These are phyloP conservation scores for Papio anubis DNA, from an alignment of 2,113 vertebrate species.

Conservation along the genomic window DNA sequence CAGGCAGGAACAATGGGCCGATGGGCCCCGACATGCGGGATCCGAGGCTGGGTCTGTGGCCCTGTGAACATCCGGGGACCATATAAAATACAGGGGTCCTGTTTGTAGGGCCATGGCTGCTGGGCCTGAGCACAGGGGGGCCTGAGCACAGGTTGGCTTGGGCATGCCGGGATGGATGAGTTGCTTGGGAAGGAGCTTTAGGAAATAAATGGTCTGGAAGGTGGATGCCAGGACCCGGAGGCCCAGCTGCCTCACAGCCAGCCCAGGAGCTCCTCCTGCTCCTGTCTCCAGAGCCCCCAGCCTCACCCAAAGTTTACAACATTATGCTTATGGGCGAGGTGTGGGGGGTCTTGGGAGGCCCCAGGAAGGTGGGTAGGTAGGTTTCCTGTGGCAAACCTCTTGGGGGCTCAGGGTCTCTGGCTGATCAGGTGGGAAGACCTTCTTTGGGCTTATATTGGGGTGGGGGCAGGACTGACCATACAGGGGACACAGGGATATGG, in stretches of 20 bases:
- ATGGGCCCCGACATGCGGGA: not conserved
- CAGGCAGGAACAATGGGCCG: not conserved
- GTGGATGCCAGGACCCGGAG: not conserved
- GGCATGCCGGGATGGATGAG: not conserved
- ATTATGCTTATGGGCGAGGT: not conserved
- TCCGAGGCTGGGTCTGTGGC: not conserved
- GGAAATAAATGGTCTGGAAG: no score
- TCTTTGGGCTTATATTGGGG: not conserved
- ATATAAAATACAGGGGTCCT: not conserved
- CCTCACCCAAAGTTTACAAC: not conserved
- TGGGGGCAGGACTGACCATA: fast-evolving
- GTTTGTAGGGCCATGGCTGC: not conserved
- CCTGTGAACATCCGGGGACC: not conserved
- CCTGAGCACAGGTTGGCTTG: not conserved
- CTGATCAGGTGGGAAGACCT: not conserved
- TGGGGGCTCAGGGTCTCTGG: not conserved
- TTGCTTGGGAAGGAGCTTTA: not conserved
- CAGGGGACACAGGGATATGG: not conserved
- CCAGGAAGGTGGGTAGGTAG: not conserved
- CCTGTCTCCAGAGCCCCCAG: not conserved
- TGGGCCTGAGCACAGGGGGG: not conserved
- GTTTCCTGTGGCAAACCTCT: not conserved
- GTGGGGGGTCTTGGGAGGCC: not conserved
- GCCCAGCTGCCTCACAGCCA: not conserved
- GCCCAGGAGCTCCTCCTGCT: not conserved